Evolutionary conservation across 2,113 vertebrate genomes (phyloP), one percentile per base, ranked within the genome.

Genomic region (Carassius carassius): DNA sequence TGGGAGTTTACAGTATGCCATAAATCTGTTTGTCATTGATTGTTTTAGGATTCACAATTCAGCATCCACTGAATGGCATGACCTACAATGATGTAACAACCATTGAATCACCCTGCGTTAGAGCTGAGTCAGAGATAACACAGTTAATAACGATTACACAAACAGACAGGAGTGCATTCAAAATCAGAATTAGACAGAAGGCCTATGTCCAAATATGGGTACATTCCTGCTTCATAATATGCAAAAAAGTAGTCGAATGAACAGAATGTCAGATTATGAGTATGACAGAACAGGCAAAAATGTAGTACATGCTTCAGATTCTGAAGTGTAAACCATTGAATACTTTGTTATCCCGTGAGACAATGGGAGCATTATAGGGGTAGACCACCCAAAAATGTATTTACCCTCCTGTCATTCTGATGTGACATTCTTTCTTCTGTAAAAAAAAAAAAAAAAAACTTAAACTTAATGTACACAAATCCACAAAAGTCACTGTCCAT

Each of bases 31-130:
- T 13, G 17, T 78, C 16, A 58, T 78, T 32, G n/a, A 58, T 77
- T 32, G n/a, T 75, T 49, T 69, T 19, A 37, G 72, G 44, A 75
- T 75, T 23, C n/a, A 23, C n/a, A 25, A 75, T 54, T 76, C 19
- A 60, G 17, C 56, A 23, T 23, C 60, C 21, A 49, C 21, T 74
- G n/a, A 21, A 47, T 49, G 72, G 13, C 47, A 35, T 56, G 16
- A 56, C 75, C 16, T 35, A n/a, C 5, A 4, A 5, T 78, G 76
- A 60, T 37, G 32, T 62, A 44, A 78, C 35, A 14, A 16, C 32
- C 1, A 41, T 2, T n/a, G 51, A 58, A 77, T 77, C 75, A 77
- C 5, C 21, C 51, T 35, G 29, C 9, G 14, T 58, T 17, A 77
- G 29, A 4, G 17, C 51, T 44, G 56, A 78, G 76, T 78, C 75